Evolutionary conservation across 2,797 vertebrate species (phyloP).

Genomic region (Chrysocyon brachyurus): DNA sequence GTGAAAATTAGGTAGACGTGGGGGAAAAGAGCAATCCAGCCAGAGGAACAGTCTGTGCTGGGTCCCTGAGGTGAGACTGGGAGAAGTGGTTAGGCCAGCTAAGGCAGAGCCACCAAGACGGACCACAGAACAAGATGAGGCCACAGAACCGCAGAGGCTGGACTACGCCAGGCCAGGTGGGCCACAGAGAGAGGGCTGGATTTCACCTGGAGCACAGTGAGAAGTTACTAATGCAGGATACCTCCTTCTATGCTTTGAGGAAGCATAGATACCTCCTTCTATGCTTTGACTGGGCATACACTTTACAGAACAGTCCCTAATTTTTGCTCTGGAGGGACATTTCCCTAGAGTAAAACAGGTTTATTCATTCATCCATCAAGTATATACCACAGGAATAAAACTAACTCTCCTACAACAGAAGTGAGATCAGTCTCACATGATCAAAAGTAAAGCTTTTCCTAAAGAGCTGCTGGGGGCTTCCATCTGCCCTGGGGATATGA

Average conservation of each 20-base stretch:
- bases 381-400: neutral
- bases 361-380: neutral
- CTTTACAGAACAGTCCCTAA: neutral
- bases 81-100: neutral
- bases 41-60: neutral
- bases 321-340: neutral
- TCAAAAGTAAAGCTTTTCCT: neutral
- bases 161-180: fast-evolving
- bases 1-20: neutral
- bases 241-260: neutral
- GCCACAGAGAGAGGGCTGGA: neutral
- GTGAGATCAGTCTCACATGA: neutral
- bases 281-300: neutral
- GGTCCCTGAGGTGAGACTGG: neutral
- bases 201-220: neutral
- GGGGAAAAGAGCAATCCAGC: neutral
- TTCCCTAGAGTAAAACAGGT: neutral
- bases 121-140: neutral
- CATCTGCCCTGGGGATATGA: neutral
- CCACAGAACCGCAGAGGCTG: neutral
- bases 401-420: neutral
- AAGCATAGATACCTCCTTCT: neutral
- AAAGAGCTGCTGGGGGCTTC: neutral
- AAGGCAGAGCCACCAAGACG: neutral
- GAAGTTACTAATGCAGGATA: neutral